Conservation (phyloP, 2,113 vertebrate genomes). For the Lophius piscatorius region DNA sequence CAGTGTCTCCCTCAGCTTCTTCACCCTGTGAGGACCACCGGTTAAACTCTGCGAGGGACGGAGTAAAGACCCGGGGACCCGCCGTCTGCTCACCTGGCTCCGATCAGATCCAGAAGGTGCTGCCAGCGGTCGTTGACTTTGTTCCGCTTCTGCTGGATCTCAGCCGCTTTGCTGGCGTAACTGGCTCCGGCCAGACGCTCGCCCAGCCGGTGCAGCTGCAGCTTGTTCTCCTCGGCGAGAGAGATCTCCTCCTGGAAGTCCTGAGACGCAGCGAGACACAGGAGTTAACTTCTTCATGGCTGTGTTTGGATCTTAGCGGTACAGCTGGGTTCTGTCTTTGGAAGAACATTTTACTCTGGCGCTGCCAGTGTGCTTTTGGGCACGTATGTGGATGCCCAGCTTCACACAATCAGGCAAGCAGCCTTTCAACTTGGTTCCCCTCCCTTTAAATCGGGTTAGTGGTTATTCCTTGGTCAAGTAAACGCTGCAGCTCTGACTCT, state of each 20-base stretch:
- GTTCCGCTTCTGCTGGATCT: slow-evolving; percentile 92
- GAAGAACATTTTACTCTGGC: too few species aligned
- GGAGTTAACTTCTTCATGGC: too few species aligned
- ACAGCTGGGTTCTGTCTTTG: too few species aligned
- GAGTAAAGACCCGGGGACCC: too few species aligned
- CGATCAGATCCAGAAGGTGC: slow-evolving; percentile 93
- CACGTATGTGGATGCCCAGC: too few species aligned
- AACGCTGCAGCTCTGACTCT: too few species aligned
- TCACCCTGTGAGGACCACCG: slow-evolving; percentile 80
- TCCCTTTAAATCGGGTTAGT: too few species aligned
- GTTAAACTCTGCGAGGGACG: background rate
- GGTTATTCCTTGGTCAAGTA: too few species aligned
- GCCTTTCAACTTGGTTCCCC: too few species aligned
- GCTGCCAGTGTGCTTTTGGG: too few species aligned
- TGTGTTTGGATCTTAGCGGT: too few species aligned
- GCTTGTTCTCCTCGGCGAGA: slow-evolving; percentile 87
- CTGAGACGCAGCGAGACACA: slow-evolving; percentile 63
- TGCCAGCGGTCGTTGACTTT: slow-evolving; percentile 95
- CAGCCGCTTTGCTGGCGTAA: slow-evolving; percentile 89
- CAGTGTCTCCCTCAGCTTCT: slow-evolving; percentile 95
- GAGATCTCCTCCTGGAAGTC: slow-evolving; percentile 97
- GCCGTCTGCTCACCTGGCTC: slow-evolving; percentile 85
- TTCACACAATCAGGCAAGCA: too few species aligned
- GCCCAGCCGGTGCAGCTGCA: slow-evolving; percentile 91
- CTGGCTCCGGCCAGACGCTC: slow-evolving; percentile 90